Conservation (phyloP, 2,888 invertebrate genomes). For the Entomobrya proxima region DNA sequence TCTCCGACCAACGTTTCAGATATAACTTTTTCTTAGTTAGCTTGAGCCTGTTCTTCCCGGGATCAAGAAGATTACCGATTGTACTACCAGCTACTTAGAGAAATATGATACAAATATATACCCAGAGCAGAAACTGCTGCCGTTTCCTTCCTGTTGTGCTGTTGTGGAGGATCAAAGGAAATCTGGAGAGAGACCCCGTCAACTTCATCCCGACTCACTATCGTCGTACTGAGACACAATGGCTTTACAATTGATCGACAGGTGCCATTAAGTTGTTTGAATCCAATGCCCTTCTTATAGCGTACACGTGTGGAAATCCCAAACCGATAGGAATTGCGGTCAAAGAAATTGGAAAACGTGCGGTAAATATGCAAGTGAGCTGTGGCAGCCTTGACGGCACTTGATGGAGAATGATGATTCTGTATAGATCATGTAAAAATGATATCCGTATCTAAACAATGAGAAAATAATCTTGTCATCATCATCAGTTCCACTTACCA, state of each 20-base stretch:
- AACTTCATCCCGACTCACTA: not conserved
- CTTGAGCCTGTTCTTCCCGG: no score
- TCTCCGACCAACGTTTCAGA: no score
- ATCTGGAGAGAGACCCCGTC: constrained; percentile 33
- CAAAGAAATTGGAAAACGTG: constrained; percentile 48
- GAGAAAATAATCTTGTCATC: no score
- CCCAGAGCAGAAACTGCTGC: not conserved
- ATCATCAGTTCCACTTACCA: not conserved
- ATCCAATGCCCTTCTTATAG: constrained; percentile 48
- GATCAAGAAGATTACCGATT: no score
- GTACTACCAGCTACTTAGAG: no score
- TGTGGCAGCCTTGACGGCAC: constrained; percentile 8
- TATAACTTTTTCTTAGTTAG: no score
- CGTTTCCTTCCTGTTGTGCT: not conserved
- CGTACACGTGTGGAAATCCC: constrained; percentile 53
- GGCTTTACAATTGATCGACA: constrained; percentile 62
- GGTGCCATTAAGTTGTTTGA: constrained; percentile 57
- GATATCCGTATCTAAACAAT: no score
- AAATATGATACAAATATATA: not conserved
- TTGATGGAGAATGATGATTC: constrained; percentile 16
- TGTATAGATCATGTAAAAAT: no score
- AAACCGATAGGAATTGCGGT: constrained; percentile 59
- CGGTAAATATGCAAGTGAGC: constrained; percentile 56
- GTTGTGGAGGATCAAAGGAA: constrained; percentile 23
- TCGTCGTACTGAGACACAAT: constrained; percentile 37